Evolutionary conservation across 2,113 vertebrate genomes (phyloP), one percentile per base, ranked within the genome.

Genomic region (Trichomycterus rosablanca): DNA sequence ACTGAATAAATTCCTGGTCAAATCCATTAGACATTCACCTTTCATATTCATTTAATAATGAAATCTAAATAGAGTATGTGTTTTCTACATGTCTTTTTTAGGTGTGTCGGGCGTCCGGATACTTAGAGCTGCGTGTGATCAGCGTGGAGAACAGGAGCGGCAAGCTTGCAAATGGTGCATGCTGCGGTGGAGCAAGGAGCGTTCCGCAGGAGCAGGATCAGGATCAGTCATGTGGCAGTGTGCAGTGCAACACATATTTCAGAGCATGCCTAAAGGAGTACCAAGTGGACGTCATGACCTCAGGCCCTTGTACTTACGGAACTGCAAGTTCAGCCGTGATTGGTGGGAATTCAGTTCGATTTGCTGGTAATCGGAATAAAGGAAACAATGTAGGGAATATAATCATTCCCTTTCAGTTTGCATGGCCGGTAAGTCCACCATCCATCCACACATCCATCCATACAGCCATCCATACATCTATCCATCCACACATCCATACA

Each of bases 211-310:
- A 89, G 68, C 86, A 71, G 67, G 71, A 57, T 65, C 76, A 80
- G 74, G 88, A 89, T 68, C 86, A 72, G 67, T 70, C 55, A 72
- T 97, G 93, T 69, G 79, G 79, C 66, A 84, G 59, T 74, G 92
- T 92, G 76, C 89, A 93, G 84, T 97, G 95, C 79, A 92, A 94
- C 77, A 95, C 95, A 55, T 97, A 93, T 76, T 84, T 97, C 74
- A 82, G 74, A 68, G 91, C 93, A 73, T 98, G 95, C 55, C 78
- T 97, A 57, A 97, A 96, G 90, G 95, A 98, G 82, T 98, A 93
- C 75, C 95, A 97, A 78, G 83, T 89, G 72, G 90, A 92, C 83
- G 91, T 95, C 76, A 87, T 79, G 30, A 84, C 86, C 64, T 84
- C 71, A 3, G 90, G 92, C 55, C 62, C 76, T 22, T 98, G 95